These are phyloP conservation scores for Scotopteryx bipunctaria DNA, from an alignment of 2,888 invertebrate species.

Conservation along the genomic window DNA sequence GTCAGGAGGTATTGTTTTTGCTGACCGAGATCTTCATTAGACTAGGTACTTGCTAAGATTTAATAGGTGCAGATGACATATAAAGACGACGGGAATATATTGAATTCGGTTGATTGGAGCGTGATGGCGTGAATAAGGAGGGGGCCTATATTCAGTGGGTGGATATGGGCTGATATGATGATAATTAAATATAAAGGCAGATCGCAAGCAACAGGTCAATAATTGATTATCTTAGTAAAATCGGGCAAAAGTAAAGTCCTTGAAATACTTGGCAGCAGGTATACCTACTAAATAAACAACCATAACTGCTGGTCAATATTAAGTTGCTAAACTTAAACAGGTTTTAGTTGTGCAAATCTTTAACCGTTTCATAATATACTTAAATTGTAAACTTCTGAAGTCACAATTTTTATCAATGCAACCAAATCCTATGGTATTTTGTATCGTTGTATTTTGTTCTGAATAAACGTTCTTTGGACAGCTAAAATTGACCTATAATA, in stretches of 20 bases:
- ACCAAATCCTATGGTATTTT: not conserved
- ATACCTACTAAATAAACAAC: slow-evolving; percentile 27
- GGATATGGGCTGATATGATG: too few relatives aligned
- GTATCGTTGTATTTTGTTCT: too few relatives aligned
- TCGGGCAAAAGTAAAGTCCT: slow-evolving; percentile 15
- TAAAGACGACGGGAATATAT: too few relatives aligned
- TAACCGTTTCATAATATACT: slow-evolving; percentile 30
- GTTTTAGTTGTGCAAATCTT: slow-evolving; percentile 35
- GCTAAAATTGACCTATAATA: too few relatives aligned
- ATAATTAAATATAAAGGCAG: too few relatives aligned
- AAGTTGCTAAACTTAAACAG: slow-evolving; percentile 25
- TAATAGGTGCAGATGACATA: too few relatives aligned
- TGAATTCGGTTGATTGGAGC: too few relatives aligned
- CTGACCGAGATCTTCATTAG: not conserved
- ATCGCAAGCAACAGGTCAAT: too few relatives aligned
- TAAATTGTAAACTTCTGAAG: slow-evolving; percentile 21
- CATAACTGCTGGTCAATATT: slow-evolving; percentile 21
- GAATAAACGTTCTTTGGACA: too few relatives aligned
- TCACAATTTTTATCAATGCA: slow-evolving; percentile 6
- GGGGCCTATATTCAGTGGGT: too few relatives aligned
- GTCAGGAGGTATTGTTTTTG: slow-evolving; percentile 5
- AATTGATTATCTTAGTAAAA: too few relatives aligned
- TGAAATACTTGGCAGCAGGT: slow-evolving; percentile 30
- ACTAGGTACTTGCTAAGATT: not conserved
- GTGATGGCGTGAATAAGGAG: too few relatives aligned